Evolutionary conservation across 2,797 vertebrate genomes (phyloP), one percentile per base, ranked within the genome.

Genomic region (Alosa sapidissima): DNA sequence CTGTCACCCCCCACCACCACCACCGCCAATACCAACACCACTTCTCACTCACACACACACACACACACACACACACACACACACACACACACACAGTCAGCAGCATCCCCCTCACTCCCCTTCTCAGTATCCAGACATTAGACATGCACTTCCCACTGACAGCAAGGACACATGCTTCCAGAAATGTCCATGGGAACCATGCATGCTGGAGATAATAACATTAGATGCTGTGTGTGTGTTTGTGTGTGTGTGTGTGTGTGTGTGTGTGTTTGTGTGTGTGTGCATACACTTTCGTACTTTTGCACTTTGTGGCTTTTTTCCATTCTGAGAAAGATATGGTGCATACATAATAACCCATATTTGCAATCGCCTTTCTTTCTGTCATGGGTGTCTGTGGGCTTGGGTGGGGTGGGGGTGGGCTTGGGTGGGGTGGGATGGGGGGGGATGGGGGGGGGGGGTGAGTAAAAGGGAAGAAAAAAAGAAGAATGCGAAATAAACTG

Each of bases 401-500:
- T 82, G 51, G 11, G 49, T 54, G n/a, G 0, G 51, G 3, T 21
- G 52, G 3, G 1, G 81, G 1, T n/a, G n/a, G n/a, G n/a, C n/a
- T n/a, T n/a, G 19, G 11, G 58, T 60, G 28, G 28, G 28, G 62
- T 36, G 65, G 24, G 24, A 6, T 62, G n/a, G 65, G 65, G 9
- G 2, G 72, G 41, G 72, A 16, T n/a, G 16, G 72, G 16, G 13
- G 28, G 10, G 8, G 28, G 10, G 24, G 7, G 62, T 14, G 60
- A 62, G 13, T 0, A 14, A 14, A 14, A 14, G 19, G 55, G 49
- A 9, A 9, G 8, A 9, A 11, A 82, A 47, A 89, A 86, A 81
- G 86, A 86, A 88, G 86, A 83, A 86, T 87, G 88, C 83, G 84
- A 89, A 91, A 83, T 88, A 85, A 85, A 86, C 87, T 82, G 86